phyloP scores from a whole-genome alignment of 35 echinoderm and acorn worm species.

The Anneissia japonica region DNA sequence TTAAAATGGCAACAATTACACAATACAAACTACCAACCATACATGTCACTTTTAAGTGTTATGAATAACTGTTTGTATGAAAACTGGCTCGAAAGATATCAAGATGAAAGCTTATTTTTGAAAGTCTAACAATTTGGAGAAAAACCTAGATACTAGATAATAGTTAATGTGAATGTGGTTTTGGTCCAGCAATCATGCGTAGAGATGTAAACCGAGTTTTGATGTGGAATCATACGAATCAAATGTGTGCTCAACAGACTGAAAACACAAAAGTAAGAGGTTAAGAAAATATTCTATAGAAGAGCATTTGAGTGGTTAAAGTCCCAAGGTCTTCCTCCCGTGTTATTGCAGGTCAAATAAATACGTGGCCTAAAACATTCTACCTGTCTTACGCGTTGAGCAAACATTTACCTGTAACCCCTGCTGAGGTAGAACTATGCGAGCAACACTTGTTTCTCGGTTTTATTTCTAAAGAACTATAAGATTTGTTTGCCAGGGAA shows the following conservation, averaged over 20 bases:
- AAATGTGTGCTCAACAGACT: not conserved
- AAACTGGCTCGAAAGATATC: too few species aligned
- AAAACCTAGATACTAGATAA: too few species aligned
- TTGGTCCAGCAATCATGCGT: not conserved
- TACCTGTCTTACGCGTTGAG: not conserved
- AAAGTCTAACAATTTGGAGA: too few species aligned
- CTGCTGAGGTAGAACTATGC: not conserved
- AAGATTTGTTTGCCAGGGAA: not conserved
- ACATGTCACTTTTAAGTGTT: too few species aligned
- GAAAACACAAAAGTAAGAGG: not conserved
- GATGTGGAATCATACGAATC: not conserved
- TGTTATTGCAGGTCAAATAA: not conserved
- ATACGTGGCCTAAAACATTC: not conserved
- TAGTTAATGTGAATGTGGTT: not conserved
- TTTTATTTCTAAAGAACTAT: conserved; percentile 2
- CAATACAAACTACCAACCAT: too few species aligned
- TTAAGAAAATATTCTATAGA: not conserved
- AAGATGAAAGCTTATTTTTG: too few species aligned
- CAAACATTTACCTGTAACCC: not conserved
- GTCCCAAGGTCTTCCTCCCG: not conserved
- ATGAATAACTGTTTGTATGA: too few species aligned
- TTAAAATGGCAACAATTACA: too few species aligned
- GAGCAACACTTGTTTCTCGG: not conserved
- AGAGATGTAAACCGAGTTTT: not conserved
- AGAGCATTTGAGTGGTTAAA: not conserved